Percentiles rank a stretch among this genome's conserved stretches.
These are phyloP conservation scores for Allygus modestus DNA, from an alignment of 2,888 invertebrate genomes.

Conservation along the genomic window DNA sequence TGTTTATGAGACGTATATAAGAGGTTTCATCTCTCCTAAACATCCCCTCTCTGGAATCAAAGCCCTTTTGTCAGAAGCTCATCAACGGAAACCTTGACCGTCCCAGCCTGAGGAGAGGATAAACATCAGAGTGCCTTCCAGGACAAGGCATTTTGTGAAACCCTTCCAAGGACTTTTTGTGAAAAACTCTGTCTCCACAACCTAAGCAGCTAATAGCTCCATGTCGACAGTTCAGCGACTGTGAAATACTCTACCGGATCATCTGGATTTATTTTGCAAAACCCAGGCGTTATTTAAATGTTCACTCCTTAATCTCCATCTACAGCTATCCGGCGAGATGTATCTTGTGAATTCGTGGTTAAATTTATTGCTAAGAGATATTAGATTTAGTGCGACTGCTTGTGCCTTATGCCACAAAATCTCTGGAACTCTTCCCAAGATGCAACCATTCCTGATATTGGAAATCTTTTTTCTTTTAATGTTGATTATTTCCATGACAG, in stretches of 20 bases:
- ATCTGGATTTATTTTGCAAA: background rate
- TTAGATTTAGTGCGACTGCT: too few relatives aligned
- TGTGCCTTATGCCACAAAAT: too few relatives aligned
- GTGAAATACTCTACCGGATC: background rate
- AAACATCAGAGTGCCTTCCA: background rate
- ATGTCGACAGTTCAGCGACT: background rate
- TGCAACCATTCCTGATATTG: too few relatives aligned
- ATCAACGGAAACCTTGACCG: background rate
- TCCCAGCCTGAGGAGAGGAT: background rate
- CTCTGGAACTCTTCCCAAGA: too few relatives aligned
- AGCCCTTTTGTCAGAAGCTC: background rate
- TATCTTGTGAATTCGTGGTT: too few relatives aligned
- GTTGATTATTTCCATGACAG: too few relatives aligned
- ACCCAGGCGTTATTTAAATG: too few relatives aligned
- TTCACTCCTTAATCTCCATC: too few relatives aligned
- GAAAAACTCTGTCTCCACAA: background rate
- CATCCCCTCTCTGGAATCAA: background rate
- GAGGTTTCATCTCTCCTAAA: background rate
- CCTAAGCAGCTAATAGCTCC: background rate
- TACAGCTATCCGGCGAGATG: too few relatives aligned
- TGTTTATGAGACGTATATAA: background rate
- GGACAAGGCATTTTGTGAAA: too few relatives aligned
- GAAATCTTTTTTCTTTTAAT: too few relatives aligned
- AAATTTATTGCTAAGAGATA: too few relatives aligned
- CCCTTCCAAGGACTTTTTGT: background rate